phyloP scores from a whole-genome alignment of 2,113 vertebrate species.

The Rousettus leschenaultii region DNA sequence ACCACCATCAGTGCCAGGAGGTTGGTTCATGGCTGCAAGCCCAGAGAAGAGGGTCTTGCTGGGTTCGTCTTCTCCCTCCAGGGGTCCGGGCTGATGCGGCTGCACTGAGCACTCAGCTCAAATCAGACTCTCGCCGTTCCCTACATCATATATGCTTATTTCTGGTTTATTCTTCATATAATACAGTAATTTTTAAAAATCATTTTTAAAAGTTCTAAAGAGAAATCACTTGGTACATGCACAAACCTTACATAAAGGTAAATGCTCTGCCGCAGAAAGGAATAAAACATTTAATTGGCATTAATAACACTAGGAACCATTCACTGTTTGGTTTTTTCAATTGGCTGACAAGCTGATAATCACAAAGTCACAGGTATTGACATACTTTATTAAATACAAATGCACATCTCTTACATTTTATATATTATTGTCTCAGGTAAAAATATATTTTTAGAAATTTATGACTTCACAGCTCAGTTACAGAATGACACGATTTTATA shows the following conservation, averaged over 20 bases:
- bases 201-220: not conserved
- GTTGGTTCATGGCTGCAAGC: not conserved
- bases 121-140: too few species aligned
- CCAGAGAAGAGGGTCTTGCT: fast-evolving
- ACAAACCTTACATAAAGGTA: not conserved
- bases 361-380: too few species aligned
- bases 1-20: not conserved
- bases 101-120: too few species aligned
- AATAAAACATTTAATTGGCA: not conserved
- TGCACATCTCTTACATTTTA: not conserved
- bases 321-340: not conserved
- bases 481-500: not conserved
- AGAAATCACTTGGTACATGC: not conserved
- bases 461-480: not conserved
- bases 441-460: constrained; percentile 1
- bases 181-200: not conserved
- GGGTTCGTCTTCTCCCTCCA: too few species aligned
- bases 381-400: not conserved
- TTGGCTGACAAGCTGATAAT: not conserved
- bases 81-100: not conserved
- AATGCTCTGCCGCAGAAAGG: not conserved
- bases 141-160: fast-evolving
- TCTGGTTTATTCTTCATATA: not conserved
- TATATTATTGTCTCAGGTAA: not conserved
- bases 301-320: too few species aligned